Percentiles rank a stretch among this genome's conserved stretches.
Evolutionary conservation across 1,140 invertebrate species (phyloP).

Genomic region (Zaprionus kolodkinae): DNA sequence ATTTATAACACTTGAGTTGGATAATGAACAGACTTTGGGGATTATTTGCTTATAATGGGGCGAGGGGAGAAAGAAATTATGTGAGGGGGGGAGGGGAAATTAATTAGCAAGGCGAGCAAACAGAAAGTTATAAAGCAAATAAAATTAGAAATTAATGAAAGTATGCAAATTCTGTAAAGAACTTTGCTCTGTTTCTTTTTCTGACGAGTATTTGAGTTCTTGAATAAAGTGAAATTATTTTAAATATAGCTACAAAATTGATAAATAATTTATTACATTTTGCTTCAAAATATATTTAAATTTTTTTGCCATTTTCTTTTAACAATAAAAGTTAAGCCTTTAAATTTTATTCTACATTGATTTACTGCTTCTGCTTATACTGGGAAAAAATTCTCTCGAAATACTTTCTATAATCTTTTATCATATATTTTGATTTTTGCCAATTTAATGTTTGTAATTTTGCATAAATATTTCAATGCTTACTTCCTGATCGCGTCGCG

Average conservation of each 20-base stretch:
- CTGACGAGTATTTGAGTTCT: neutral
- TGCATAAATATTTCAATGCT: neutral
- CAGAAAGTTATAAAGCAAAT: neutral
- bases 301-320: no score
- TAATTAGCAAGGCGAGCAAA: neutral
- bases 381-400: neutral
- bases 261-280: no score
- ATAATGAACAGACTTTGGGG: conserved; percentile 2
- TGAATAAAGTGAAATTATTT: no score
- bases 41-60: neutral
- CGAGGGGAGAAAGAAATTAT: neutral
- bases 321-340: no score
- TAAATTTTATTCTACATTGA: no score
- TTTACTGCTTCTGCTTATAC: neutral
- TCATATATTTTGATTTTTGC: neutral
- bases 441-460: conserved; percentile 10
- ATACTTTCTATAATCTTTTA: neutral
- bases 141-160: neutral
- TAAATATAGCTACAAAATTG: no score
- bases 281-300: neutral
- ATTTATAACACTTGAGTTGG: conserved; percentile 32
- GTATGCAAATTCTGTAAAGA: neutral
- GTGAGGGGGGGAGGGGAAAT: neutral
- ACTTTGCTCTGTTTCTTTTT: neutral
- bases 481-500: conserved; percentile 5